These are phyloP conservation scores for Apogon hyalosoma DNA, from an alignment of 2,797 vertebrate genomes.

Conservation along the genomic window DNA sequence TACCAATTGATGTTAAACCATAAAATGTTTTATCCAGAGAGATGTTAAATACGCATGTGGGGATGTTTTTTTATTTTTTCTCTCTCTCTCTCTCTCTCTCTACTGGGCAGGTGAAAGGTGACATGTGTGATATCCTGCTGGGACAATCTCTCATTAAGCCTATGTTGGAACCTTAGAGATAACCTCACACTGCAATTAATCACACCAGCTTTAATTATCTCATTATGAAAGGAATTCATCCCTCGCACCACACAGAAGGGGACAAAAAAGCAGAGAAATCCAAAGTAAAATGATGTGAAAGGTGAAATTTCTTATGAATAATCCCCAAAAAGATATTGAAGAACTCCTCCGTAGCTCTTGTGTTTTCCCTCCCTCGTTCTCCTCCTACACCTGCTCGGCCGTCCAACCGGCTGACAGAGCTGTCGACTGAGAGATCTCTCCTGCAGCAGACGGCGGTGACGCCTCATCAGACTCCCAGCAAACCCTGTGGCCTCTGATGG, in stretches of 20 bases:
- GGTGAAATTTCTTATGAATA: conserved; percentile 31
- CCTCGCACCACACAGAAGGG: conserved; percentile 43
- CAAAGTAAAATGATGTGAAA: conserved; percentile 26
- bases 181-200: conserved; percentile 77
- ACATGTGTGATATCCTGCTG: conserved; percentile 68
- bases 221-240: conserved; percentile 69
- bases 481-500: conserved; percentile 78
- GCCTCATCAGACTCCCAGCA: conserved; percentile 85
- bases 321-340: conserved; percentile 34
- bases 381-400: conserved; percentile 58
- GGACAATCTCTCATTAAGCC: conserved; percentile 70
- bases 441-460: conserved; percentile 74
- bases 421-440: conserved; percentile 75
- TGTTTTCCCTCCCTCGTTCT: conserved; percentile 15
- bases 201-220: conserved; percentile 79
- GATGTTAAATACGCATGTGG: conserved; percentile 15
- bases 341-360: conserved; percentile 22
- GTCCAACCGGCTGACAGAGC: conserved; percentile 66
- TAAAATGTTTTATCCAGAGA: not conserved
- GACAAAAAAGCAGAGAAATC: not conserved
- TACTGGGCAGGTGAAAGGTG: conserved; percentile 64
- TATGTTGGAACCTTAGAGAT: conserved; percentile 73
- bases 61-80: conserved; percentile 5
- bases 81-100: not conserved
- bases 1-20: not conserved